phyloP scores from a whole-genome alignment of 2,888 invertebrate genomes.

The Yponomeuta evonymella region DNA sequence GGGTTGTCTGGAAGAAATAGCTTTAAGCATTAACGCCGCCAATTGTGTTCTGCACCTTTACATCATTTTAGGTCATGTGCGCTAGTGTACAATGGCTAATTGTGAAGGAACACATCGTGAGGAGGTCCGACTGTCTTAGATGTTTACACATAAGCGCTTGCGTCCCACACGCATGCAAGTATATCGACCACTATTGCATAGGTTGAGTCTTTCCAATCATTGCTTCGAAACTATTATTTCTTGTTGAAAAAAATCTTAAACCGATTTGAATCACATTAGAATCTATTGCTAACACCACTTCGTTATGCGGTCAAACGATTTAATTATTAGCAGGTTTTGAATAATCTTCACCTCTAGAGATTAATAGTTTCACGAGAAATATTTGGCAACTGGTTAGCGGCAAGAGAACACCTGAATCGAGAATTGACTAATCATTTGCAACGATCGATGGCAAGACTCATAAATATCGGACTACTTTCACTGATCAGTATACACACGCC shows the following conservation, averaged over 20 bases:
- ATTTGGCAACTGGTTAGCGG: neutral
- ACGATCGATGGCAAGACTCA: neutral
- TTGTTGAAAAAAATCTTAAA: neutral
- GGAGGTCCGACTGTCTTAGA: no score
- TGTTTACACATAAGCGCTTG: no score
- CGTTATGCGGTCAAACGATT: neutral
- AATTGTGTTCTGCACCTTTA: no score
- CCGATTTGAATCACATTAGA: neutral
- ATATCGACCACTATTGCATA: no score
- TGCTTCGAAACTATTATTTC: no score
- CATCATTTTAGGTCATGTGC: no score
- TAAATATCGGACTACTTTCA: neutral
- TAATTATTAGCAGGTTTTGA: neutral
- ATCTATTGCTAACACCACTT: neutral
- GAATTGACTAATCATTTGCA: conserved; percentile 1
- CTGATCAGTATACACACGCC: neutral
- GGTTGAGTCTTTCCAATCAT: no score
- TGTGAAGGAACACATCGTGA: no score
- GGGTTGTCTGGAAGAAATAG: no score
- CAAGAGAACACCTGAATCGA: neutral
- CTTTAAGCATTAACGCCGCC: no score
- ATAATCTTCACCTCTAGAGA: neutral
- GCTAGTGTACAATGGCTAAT: no score
- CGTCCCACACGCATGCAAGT: no score
- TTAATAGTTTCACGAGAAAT: conserved; percentile 1